Evolutionary conservation across 23 tunicate genomes (phyloP), one percentile per base, ranked within the genome.

Genomic region (Styela plicata): DNA sequence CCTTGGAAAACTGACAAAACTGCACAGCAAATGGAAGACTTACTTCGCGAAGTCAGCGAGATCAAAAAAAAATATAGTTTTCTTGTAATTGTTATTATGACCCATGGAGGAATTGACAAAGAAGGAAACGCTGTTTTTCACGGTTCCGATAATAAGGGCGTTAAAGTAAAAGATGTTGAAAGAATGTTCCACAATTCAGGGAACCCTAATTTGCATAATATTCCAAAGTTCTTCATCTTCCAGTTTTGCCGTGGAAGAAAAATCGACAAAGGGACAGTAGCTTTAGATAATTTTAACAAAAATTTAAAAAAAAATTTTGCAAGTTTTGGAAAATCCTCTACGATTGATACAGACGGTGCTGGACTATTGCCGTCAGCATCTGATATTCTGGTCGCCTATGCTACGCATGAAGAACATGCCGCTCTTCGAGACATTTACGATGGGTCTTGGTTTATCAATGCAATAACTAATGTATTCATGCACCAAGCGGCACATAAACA

Each of bases 371-470:
- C 89, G 16, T 34, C 74, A 20, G 24, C 83, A 24, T 66, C 74
- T 66, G 88, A 85, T 44, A 63, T 85, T 24, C 24, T 85, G 34
- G 62, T 85, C 16, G 88, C 88, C 2, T 85, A 52, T 68, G 75
- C 88, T 17, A 85, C 88, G 2, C 57, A 44, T 44, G 57, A 44
- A 44, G 89, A 83, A 52, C 36, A 85, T 34, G 25, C 35, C 5
- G 68, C 89, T 22, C 79, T 85, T 69, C 89, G 89, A 3, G 29
- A 74, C 33, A 16, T 13, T 1, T 52, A 30, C 10, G 84, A 21
- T 2, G 84, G 84, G 25, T 31, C 73, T 20, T 87, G 91, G 91
- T 87, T 87, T 70, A 87, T 82, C n/a, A 87, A 82, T 32, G 91
- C 91, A 0, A 69, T 87, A 24, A 77, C 83, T 24, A 82, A 87